Percentiles rank a stretch among this genome's conserved stretches.
phyloP scores from a whole-genome alignment of 23 tunicate genomes.

The Halocynthia roretzi region DNA sequence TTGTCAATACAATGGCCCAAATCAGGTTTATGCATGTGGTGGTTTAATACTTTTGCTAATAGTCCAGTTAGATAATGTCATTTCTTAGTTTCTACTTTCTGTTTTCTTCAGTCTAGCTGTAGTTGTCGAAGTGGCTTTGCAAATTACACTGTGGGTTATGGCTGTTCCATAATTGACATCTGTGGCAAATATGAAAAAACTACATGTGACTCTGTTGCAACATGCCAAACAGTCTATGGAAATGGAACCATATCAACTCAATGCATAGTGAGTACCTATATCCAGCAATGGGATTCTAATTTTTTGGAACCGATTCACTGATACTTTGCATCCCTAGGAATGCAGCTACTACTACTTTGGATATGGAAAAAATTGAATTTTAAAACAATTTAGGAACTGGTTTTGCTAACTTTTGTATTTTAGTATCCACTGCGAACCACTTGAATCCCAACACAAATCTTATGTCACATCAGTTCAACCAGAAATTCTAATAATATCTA shows the following conservation, averaged over 20 bases:
- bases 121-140: conserved; percentile 42
- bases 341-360: too few species aligned
- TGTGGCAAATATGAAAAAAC: conserved; percentile 48
- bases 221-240: conserved; percentile 49
- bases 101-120: conserved; percentile 29
- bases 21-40: conserved; percentile 29
- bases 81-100: background rate
- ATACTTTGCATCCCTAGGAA: too few species aligned
- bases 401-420: background rate
- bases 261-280: conserved; percentile 39
- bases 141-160: conserved; percentile 10
- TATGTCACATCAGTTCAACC: too few species aligned
- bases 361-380: background rate
- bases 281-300: too few species aligned
- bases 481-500: too few species aligned
- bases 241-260: conserved; percentile 23
- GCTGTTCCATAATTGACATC: conserved; percentile 42
- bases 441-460: too few species aligned
- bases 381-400: background rate
- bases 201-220: conserved; percentile 55
- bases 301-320: too few species aligned
- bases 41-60: background rate
- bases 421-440: background rate
- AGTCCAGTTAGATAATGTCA: background rate
- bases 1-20: conserved; percentile 55